Percentiles rank a stretch among this genome's conserved stretches.
Evolutionary conservation across 2,113 vertebrate genomes (phyloP).

Genomic region (Chaetodon auriga): DNA sequence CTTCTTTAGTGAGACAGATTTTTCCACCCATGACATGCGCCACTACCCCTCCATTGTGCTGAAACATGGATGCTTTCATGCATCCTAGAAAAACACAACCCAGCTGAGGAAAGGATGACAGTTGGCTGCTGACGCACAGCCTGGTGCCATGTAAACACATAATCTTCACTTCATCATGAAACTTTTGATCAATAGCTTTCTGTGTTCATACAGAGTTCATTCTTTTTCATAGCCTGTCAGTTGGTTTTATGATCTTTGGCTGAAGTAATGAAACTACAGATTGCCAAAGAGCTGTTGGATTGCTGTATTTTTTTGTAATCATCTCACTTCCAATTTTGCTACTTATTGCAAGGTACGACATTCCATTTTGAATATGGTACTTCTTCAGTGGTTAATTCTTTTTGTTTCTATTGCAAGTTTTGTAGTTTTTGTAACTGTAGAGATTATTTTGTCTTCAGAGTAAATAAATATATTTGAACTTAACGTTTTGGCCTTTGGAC

Average conservation of each 20-base stretch:
- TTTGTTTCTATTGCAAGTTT: slow-evolving; percentile 64
- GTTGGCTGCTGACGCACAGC: slow-evolving; percentile 46
- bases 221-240: slow-evolving; percentile 14
- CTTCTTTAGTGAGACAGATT: slow-evolving; percentile 59
- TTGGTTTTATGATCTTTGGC: slow-evolving; percentile 42
- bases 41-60: slow-evolving; percentile 15
- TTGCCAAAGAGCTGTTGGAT: slow-evolving; percentile 42
- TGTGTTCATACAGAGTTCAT: slow-evolving; percentile 25
- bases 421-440: slow-evolving; percentile 80
- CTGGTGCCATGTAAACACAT: slow-evolving; percentile 45
- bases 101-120: slow-evolving; percentile 29
- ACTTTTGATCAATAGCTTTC: slow-evolving; percentile 40
- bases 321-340: slow-evolving; percentile 63
- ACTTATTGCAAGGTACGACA: slow-evolving; percentile 59
- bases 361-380: slow-evolving; percentile 62
- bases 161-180: not conserved
- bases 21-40: slow-evolving; percentile 53
- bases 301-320: slow-evolving; percentile 67
- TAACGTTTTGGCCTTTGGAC: not conserved
- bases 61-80: slow-evolving; percentile 45
- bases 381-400: slow-evolving; percentile 46
- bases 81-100: not conserved
- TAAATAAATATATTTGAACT: slow-evolving; percentile 82
- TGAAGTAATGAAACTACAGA: slow-evolving; percentile 17
- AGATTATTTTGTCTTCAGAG: slow-evolving; percentile 80